Base-by-base conservation (phyloP, 2,113 vertebrate genomes). In the Peromyscus leucopus region DNA sequence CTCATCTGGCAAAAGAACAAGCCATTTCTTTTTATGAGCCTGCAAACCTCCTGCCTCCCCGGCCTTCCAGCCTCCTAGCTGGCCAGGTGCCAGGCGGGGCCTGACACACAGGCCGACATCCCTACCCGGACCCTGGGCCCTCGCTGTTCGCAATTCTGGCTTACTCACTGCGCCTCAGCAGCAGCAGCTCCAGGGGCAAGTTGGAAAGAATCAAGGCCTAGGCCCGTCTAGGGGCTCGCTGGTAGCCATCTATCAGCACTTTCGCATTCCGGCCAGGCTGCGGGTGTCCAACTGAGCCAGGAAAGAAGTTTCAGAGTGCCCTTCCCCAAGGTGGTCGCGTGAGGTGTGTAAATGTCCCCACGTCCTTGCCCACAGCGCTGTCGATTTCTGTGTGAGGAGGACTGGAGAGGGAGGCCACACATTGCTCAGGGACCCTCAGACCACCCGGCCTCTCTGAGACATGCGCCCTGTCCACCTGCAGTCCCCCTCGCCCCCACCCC, bases 21-120 rank as follows among this genome's bases (percentile, higher is more conserved):
- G 90, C 76, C 21, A 85, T 97, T 97, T 93, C 96, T 95, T 97
- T 98, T 98, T 98, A 97, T 93, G 97, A 97, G 94, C 85, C 95
- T 96, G 93, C 97, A 98, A 96, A 93, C 94, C 95, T 96, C 75
- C 95, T 91, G 87, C 76, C 84, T 95, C 93, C 90, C 79, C 63
- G 88, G 76, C 88, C 95, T 96, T 71, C 63, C 82, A 87, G 90
- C 92, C 76, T 97, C 92, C 85, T 87, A 93, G 95, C 92, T 96
- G 98, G 96, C 95, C 0, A 4, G 51, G 31, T 0, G 80, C 98
- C 98, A 97, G 92, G 79, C 93, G 0, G 28, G 75, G 97, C 82
- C 80, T 94, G 95, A 96, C 93, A 96, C 71, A 86, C 75, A 86
- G 87, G 94, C 97, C 26, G 17, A 92, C 96, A 85, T 95, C 84